Base-by-base conservation (phyloP, 2,113 vertebrate genomes). In the Cephalopholis sonnerati region DNA sequence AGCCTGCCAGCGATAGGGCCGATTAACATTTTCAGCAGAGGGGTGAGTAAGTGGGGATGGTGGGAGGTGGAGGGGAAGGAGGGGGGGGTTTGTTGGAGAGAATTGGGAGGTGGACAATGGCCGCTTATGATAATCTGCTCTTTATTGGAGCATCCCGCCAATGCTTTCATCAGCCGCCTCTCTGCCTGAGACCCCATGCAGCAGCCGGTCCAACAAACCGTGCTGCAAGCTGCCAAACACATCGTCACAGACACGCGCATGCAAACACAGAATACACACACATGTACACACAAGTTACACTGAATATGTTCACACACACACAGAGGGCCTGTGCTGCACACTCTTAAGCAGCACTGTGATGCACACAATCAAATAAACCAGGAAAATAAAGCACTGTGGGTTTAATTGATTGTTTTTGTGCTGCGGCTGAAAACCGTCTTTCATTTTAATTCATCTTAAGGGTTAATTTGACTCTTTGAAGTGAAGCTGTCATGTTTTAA, bases 21-120 rank as follows among this genome's bases (percentile, higher is more conserved):
- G 96, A 98, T 98, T 97, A 98, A 96, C 96, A 97, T 96, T 97
- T 97, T 97, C 93, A 96, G 95, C 94, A 79, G 92, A 84, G 93
- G 74, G 91, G 95, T 90, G 95, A 83, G 82, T 81, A 69, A 67
- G 67, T 82, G 64, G 64, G 57, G 63, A 50, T 91, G 58, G 93
- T 90, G 41, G 8, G 41, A 44, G 41, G 8, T 9, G 11, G 41
- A 12, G 64, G 59, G 57, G 63, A 50, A 91, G 58, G 32, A 4
- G 39, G 10, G 41, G 57, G 59, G 39, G 91, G 58, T 92, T 90
- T 93, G 39, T 83, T 77, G 77, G 85, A 85, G 78, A 87, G 86
- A 89, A 90, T 74, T 82, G 81, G 83, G 80, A 79, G 81, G 75
- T 85, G 92, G 92, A 94, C 93, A 94, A 93, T 93, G 89, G 96